Percentiles rank a stretch among this genome's conserved stretches.
Evolutionary conservation across 2,113 vertebrate genomes (phyloP).

Genomic region (Prionailurus bengalensis): DNA sequence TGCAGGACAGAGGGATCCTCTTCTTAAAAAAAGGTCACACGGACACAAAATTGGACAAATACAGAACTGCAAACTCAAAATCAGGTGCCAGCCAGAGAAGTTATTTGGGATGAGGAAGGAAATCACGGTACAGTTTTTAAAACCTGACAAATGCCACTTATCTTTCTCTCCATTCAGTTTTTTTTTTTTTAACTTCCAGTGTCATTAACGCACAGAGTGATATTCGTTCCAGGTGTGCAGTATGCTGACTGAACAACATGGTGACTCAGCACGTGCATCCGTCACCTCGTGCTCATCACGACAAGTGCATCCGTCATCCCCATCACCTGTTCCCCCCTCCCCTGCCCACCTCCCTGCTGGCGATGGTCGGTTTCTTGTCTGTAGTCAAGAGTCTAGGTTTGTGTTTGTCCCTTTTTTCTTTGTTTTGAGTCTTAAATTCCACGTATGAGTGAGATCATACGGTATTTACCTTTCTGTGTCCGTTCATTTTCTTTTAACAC

Average conservation of each 20-base stretch:
- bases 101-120: background rate
- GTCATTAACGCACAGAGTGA: background rate
- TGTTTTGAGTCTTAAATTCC: background rate
- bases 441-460: background rate
- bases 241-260: background rate
- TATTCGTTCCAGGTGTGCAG: background rate
- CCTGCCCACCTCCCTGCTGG: background rate
- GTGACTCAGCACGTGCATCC: accelerated
- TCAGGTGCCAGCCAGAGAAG: background rate
- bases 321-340: background rate
- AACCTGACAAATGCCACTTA: background rate
- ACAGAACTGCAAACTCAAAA: background rate
- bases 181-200: background rate
- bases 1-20: background rate
- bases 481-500: background rate
- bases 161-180: background rate
- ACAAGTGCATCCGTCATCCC: background rate
- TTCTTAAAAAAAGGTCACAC: background rate
- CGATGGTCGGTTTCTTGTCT: background rate
- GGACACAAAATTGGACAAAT: no score
- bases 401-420: background rate
- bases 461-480: background rate
- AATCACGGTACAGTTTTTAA: background rate
- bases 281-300: background rate
- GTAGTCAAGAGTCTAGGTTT: background rate